Base-by-base conservation (phyloP, 2,888 invertebrate species). In the Tetanocera ferruginea region DNA sequence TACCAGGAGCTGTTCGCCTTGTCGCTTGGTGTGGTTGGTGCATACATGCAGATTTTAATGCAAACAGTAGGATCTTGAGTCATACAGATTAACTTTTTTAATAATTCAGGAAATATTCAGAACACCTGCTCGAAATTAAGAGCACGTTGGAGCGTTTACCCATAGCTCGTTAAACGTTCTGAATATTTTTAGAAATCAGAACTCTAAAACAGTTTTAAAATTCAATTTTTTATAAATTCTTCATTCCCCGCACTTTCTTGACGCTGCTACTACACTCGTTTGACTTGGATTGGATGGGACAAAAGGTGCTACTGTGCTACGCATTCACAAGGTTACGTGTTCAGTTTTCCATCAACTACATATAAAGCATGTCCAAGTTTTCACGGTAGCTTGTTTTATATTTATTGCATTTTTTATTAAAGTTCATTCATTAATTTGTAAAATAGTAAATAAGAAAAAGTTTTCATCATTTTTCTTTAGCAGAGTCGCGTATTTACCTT, bases 251-350 rank as follows among this genome's bases (percentile, higher is more conserved):
- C 28, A 49, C 11, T 43, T 11, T 43, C 11, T 11, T 43, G 43
- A 43, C 14, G 43, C 14, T 43, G 43, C 43, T 43, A 55, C 55
- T n/a, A 55, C 55, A 23, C 23, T 55, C 8, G 23, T 23, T 55
- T 55, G 55, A 19, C 19, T 55, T 55, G 55, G 55, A 11, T 70
- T 64, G 67, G 51, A 81, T 83, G 83, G 83, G 84, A 81, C 82
- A 79, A 82, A 84, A 83, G 83, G 81, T 81, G 86, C 89, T 88
- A 86, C 89, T 84, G 90, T 88, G 88, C 86, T 89, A 89, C 89
- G 90, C 89, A 86, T 84, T 85, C 85, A 86, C 88, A 89, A 90
- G 89, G 89, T 89, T 89, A 90, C 89, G 89, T 81, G 79, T 82
- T 81, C 83, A 83, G 77, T 79, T 81, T 81, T 71, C 14, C 43